Percentiles rank a stretch among this genome's conserved stretches.
Evolutionary conservation across 1,140 invertebrate genomes (phyloP).

Genomic region (Solen grandis): DNA sequence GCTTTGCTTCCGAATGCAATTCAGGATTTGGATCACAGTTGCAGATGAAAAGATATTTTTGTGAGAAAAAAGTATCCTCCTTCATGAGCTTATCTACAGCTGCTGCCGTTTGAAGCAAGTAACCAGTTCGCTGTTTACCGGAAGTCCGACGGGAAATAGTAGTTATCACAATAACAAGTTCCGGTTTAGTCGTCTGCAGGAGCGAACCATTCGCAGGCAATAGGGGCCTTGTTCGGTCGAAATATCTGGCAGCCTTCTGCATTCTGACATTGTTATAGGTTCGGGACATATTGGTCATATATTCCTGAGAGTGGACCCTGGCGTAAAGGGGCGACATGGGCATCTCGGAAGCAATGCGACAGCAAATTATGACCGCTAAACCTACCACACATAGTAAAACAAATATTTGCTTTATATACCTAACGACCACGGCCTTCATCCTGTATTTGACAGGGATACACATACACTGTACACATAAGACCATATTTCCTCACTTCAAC

Average conservation of each 20-base stretch:
- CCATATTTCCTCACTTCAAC: too few species aligned
- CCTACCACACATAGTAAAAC: too few species aligned
- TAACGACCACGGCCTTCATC: too few species aligned
- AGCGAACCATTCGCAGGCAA: too few species aligned
- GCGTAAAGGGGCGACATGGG: neutral
- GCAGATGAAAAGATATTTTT: conserved; percentile 56
- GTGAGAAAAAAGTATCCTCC: conserved; percentile 33
- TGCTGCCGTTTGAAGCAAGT: conserved; percentile 55
- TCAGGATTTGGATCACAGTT: conserved; percentile 58
- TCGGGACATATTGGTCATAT: neutral
- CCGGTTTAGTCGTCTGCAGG: too few species aligned
- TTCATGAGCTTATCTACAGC: conserved; percentile 47
- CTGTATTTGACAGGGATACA: too few species aligned
- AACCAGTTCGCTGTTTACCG: neutral
- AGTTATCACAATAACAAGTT: conserved; percentile 39
- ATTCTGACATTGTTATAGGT: neutral
- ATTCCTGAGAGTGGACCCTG: neutral
- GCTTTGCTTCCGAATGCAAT: conserved; percentile 46
- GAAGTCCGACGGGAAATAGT: neutral
- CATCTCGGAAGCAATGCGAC: too few species aligned
- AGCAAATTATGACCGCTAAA: too few species aligned
- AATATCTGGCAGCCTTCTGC: neutral
- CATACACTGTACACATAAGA: too few species aligned
- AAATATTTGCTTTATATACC: too few species aligned
- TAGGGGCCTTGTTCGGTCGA: neutral